These are phyloP conservation scores for Aplysina aerophoba DNA, from an alignment of 37 sponge, comb jelly and placozoan genomes.

Conservation along the genomic window DNA sequence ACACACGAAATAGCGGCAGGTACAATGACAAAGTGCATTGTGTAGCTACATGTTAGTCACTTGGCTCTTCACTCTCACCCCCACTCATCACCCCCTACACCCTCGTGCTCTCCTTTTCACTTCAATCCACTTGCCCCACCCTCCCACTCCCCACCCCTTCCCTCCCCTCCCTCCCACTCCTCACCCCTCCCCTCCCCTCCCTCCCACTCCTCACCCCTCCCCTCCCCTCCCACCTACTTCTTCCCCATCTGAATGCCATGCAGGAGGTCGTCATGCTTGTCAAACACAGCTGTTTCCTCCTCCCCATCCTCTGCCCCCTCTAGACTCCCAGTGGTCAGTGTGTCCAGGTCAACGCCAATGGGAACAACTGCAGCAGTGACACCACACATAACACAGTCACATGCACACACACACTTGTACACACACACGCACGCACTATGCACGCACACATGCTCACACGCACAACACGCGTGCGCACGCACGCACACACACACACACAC, in stretches of 20 bases:
- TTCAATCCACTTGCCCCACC: neutral
- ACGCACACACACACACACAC: neutral
- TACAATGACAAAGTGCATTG: neutral
- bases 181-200: too few relatives aligned
- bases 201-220: neutral
- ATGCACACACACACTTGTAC: too few relatives aligned
- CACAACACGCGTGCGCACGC: neutral
- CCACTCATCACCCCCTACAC: too few relatives aligned
- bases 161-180: neutral
- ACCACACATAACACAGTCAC: too few relatives aligned
- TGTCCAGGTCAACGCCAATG: slow-evolving; percentile 71
- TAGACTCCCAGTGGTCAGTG: slow-evolving; percentile 53
- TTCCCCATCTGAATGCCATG: slow-evolving; percentile 73
- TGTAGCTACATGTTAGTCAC: too few relatives aligned
- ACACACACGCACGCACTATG: neutral
- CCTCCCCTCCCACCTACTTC: neutral
- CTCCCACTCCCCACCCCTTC: neutral
- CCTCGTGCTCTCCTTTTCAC: neutral
- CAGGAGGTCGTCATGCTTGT: slow-evolving; percentile 88
- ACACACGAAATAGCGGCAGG: neutral
- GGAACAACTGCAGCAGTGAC: slow-evolving; percentile 37
- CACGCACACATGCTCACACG: neutral
- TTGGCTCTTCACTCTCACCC: too few relatives aligned
- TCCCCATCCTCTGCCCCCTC: slow-evolving; percentile 52
- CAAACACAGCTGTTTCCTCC: slow-evolving; percentile 85